Evolutionary conservation across 2,888 invertebrate genomes (phyloP), one percentile per base, ranked within the genome.

Genomic region (Hofmannophila pseudospretella): DNA sequence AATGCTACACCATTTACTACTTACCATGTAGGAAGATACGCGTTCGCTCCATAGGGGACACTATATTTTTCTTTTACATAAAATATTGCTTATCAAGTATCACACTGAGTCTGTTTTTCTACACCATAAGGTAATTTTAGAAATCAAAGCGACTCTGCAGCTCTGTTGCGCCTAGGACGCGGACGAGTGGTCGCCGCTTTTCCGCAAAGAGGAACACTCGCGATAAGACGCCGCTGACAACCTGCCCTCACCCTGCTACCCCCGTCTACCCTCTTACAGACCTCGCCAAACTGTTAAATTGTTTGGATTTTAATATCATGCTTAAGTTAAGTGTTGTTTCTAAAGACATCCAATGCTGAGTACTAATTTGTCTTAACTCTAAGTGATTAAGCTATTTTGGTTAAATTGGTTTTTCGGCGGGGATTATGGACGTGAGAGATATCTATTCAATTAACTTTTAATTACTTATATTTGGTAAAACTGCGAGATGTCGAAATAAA

Each of bases 221-320:
- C 74, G 82, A 82, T 81, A 71, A 80, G 77, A 65, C 71, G 67
- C 39, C 52, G 44, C 57, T 48, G 11, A 27, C 52, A 47, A 44
- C 45, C 54, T 48, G 41, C 49, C 36, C 47, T 46, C 44, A 45
- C 48, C 46, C 44, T 49, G 48, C 47, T 48, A 47, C 49, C 47
- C 36, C 54, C 50, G 51, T 56, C 51, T 47, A 43, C 47, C 41
- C 36, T 27, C 34, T 26, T 13, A 9, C 49, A 47, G 47, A 55
- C 54, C 63, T 64, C 58, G 48, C 48, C 57, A 59, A 36, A 71
- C 76, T 74, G 77, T 81, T 84, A 59, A 36, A 71, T 76, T 74
- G 77, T 81, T 84, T 78, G 78, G 74, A 77, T 82, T 85, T 85
- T 84, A 85, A 85, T 85, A 84, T 82, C 67, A 75, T 64, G 59